Conservation (phyloP, 2,113 vertebrate species). For the Tragelaphus imberbis region DNA sequence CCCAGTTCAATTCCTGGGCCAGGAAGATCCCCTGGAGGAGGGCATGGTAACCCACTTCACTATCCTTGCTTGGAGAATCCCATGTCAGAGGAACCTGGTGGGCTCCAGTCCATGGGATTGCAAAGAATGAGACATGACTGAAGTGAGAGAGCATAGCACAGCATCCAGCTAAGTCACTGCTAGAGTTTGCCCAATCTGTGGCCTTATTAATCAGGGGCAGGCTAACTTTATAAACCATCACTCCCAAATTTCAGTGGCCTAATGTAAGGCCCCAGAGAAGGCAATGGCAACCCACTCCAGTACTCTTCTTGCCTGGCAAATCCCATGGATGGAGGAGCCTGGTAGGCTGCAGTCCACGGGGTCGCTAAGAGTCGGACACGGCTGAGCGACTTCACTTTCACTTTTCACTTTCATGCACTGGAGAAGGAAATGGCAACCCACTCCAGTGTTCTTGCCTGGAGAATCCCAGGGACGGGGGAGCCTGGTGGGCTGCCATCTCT, state of each 20-base stretch:
- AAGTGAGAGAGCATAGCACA: neutral
- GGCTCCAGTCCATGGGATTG: neutral
- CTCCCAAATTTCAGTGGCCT: neutral
- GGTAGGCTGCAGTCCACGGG: too few species aligned
- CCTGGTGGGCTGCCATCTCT: too few species aligned
- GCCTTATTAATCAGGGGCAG: neutral
- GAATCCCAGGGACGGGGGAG: too few species aligned
- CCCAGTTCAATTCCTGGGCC: neutral
- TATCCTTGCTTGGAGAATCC: neutral
- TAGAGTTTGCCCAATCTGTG: neutral
- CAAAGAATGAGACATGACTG: neutral
- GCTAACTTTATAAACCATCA: neutral
- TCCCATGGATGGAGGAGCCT: too few species aligned
- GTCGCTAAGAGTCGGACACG: too few species aligned
- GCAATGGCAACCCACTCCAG: too few species aligned
- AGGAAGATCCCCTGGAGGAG: neutral
- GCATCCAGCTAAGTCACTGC: neutral
- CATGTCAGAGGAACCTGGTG: neutral
- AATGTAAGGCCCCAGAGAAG: neutral
- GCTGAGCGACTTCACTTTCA: too few species aligned
- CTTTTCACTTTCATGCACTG: too few species aligned
- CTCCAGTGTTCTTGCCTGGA: too few species aligned
- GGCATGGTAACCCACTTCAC: neutral
- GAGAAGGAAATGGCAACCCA: too few species aligned
- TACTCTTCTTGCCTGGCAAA: too few species aligned